Evolutionary conservation across 2,797 vertebrate species (phyloP).

Genomic region (Naso thynnoides): DNA sequence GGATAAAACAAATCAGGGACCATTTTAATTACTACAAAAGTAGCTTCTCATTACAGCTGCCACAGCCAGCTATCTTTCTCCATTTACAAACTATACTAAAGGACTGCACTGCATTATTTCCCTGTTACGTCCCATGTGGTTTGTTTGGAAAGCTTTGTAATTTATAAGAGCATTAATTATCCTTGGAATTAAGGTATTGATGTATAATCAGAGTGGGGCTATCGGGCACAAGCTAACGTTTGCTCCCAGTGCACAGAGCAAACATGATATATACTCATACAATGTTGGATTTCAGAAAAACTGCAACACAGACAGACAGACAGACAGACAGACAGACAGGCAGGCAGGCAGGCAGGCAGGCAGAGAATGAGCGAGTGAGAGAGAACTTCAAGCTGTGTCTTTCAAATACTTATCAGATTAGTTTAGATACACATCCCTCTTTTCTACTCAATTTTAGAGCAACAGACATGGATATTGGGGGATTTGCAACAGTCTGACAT

Average conservation of each 20-base stretch:
- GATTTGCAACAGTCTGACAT: constrained; percentile 73
- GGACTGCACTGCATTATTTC: constrained; percentile 60
- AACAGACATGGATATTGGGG: constrained; percentile 72
- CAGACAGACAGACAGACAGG: constrained; percentile 28
- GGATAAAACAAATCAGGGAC: constrained; percentile 43
- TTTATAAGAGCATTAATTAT: constrained; percentile 84
- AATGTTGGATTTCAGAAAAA: constrained; percentile 63
- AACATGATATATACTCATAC: constrained; percentile 53
- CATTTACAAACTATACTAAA: constrained; percentile 57
- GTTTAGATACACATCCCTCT: constrained; percentile 69
- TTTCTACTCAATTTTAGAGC: constrained; percentile 63
- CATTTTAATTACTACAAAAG: constrained; percentile 58
- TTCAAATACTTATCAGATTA: constrained; percentile 73
- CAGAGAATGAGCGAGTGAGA: constrained; percentile 16
- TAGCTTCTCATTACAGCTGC: constrained; percentile 50
- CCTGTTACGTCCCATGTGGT: constrained; percentile 67
- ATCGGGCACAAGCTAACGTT: constrained; percentile 73
- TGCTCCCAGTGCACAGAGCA: constrained; percentile 63
- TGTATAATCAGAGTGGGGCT: constrained; percentile 83
- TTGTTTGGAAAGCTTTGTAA: constrained; percentile 82
- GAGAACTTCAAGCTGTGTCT: constrained; percentile 45
- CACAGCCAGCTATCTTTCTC: constrained; percentile 41
- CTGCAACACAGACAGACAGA: constrained; percentile 39
- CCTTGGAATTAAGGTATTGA: constrained; percentile 81
- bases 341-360: constrained; percentile 14